phyloP scores from a whole-genome alignment of 2,797 vertebrate genomes.

The Phalloptychus januarius region DNA sequence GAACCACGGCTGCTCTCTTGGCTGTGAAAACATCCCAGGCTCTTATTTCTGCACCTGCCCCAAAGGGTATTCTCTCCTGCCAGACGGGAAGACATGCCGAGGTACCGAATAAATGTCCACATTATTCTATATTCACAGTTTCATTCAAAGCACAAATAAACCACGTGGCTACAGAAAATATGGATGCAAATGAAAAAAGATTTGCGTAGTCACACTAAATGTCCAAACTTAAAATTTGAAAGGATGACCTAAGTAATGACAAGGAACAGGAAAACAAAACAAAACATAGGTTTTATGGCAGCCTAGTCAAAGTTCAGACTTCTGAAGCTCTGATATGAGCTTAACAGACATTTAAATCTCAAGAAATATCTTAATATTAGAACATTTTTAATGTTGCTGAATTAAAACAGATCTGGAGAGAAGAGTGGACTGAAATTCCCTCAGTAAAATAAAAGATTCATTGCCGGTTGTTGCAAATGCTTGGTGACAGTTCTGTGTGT shows the following conservation, averaged over 20 bases:
- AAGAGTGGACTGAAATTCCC: not conserved
- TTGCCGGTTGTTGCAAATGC: not conserved
- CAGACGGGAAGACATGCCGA: slow-evolving; percentile 89
- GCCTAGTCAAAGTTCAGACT: too few species aligned
- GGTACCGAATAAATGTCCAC: slow-evolving; percentile 67
- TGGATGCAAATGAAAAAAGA: not conserved
- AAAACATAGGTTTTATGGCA: too few species aligned
- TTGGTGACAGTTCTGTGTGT: not conserved
- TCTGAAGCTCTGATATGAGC: too few species aligned
- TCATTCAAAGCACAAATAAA: not conserved
- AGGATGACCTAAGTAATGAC: too few species aligned
- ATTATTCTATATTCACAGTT: not conserved
- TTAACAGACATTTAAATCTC: too few species aligned
- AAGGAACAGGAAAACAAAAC: too few species aligned
- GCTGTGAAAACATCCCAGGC: slow-evolving; percentile 92
- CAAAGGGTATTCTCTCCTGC: slow-evolving; percentile 85
- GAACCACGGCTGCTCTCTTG: slow-evolving; percentile 94
- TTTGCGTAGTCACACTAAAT: not conserved
- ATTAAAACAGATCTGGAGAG: not conserved
- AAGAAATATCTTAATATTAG: too few species aligned
- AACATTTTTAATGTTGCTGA: not conserved
- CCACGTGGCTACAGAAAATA: not conserved
- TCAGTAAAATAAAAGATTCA: not conserved
- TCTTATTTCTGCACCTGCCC: slow-evolving; percentile 97
- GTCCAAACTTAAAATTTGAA: not conserved